phyloP scores from a whole-genome alignment of 1,140 invertebrate genomes.

The Vanessa atalanta region DNA sequence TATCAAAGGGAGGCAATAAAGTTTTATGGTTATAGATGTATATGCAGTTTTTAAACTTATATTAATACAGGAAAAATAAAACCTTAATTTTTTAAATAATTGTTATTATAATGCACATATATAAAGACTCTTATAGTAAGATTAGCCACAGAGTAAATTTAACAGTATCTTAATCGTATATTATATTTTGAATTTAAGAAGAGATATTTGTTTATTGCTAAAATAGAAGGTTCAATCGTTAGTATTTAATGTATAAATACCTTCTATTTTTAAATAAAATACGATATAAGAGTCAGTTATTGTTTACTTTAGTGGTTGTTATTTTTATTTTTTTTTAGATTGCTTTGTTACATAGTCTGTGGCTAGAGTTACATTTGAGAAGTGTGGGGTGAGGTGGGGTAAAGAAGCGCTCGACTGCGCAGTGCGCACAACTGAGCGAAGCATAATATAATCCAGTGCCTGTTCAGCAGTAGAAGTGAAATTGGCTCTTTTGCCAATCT shows the following conservation, averaged over 20 bases:
- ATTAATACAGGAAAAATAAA: background rate
- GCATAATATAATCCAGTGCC: conserved; percentile 52
- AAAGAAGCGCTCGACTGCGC: conserved; percentile 51
- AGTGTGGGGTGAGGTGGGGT: conserved; percentile 32
- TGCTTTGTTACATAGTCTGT: conserved; percentile 42
- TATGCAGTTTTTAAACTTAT: no score
- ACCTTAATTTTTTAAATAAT: background rate
- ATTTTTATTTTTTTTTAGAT: background rate
- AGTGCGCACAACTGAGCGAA: conserved; percentile 20
- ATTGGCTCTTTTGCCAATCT: conserved; percentile 75
- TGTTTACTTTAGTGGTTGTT: background rate
- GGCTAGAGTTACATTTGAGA: conserved; percentile 37
- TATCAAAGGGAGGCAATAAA: no score
- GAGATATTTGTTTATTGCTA: background rate
- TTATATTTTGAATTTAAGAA: background rate
- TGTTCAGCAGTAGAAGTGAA: conserved; percentile 72
- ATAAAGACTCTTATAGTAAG: conserved; percentile 43
- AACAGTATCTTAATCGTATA: conserved; percentile 25
- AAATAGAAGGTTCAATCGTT: background rate
- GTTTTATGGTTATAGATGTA: no score
- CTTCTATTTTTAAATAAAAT: no score
- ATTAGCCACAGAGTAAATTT: conserved; percentile 38
- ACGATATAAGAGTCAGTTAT: background rate
- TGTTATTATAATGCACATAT: conserved; percentile 36
- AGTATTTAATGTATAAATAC: no score